Conservation (phyloP, 1,140 invertebrate genomes). For the Zaprionus lachaisei region DNA sequence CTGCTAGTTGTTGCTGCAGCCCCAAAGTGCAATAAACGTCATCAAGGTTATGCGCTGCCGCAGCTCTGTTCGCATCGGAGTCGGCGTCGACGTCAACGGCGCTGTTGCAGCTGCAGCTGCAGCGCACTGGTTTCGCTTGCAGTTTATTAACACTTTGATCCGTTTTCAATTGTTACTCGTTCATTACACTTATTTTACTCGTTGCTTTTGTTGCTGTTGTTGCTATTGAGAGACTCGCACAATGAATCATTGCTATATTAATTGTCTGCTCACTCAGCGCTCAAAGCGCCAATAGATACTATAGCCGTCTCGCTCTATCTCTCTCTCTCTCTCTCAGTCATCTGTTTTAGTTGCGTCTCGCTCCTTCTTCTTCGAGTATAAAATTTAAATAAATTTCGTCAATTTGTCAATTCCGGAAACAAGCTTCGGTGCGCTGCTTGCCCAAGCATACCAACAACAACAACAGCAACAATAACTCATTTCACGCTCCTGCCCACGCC, state of each 20-base stretch:
- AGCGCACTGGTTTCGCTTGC: conserved; percentile 38
- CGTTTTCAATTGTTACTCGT: conserved; percentile 41
- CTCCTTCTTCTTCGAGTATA: conserved; percentile 10
- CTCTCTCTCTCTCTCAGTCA: conserved; percentile 27
- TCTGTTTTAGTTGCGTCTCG: neutral
- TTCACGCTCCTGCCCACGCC: conserved; percentile 52
- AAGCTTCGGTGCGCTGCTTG: conserved; percentile 51
- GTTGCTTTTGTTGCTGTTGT: conserved; percentile 26
- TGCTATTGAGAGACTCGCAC: conserved; percentile 24
- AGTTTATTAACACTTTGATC: conserved; percentile 57
- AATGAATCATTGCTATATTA: conserved; percentile 51
- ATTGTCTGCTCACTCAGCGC: conserved; percentile 28
- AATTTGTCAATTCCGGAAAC: conserved; percentile 67
- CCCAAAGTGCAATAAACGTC: conserved; percentile 77
- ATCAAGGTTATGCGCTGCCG: conserved; percentile 68
- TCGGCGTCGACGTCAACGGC: conserved; percentile 17
- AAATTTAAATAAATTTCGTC: conserved; percentile 61
- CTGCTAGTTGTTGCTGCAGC: conserved; percentile 32
- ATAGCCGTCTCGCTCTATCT: conserved; percentile 29
- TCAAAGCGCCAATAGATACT: conserved; percentile 25
- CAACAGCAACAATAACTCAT: conserved; percentile 43
- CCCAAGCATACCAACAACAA: conserved; percentile 37
- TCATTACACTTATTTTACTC: conserved; percentile 18
- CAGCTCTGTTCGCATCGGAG: conserved; percentile 34
- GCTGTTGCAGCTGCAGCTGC: conserved; percentile 31